phyloP scores from a whole-genome alignment of 2,113 vertebrate genomes.

The Labeo rohita region DNA sequence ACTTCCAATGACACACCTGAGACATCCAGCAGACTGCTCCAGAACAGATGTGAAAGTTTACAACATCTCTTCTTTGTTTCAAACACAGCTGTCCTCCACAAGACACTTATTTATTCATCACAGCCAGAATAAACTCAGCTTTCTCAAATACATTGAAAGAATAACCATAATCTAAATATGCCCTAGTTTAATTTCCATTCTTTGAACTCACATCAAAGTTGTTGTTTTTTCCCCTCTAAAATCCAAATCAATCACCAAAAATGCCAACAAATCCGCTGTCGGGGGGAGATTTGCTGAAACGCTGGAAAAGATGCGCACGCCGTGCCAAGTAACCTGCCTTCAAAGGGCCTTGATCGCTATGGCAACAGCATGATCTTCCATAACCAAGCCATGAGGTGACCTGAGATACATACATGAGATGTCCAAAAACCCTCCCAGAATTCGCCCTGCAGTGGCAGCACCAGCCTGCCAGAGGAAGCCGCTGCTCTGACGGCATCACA shows the following conservation, averaged over 20 bases:
- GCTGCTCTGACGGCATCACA: constrained; percentile 51
- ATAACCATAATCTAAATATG: constrained; percentile 34
- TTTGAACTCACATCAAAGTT: constrained; percentile 40
- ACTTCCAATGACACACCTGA: constrained; percentile 45
- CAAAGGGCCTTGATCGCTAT: constrained; percentile 80
- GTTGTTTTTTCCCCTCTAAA: neutral
- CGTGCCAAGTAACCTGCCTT: constrained; percentile 77
- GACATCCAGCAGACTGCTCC: constrained; percentile 41
- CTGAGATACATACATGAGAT: constrained; percentile 71
- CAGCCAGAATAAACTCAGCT: constrained; percentile 34
- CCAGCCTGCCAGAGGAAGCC: constrained; percentile 45
- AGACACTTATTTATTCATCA: constrained; percentile 14
- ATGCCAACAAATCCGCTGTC: constrained; percentile 14
- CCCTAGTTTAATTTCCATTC: constrained; percentile 26
- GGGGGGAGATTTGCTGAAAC: constrained; percentile 30
- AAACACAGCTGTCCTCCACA: constrained; percentile 33
- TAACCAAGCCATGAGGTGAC: constrained; percentile 69
- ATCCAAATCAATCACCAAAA: constrained; percentile 27
- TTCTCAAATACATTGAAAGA: constrained; percentile 30
- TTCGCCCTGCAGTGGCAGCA: constrained; percentile 53
- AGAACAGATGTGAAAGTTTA: constrained; percentile 17
- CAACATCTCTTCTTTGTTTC: constrained; percentile 39
- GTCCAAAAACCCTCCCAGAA: constrained; percentile 65
- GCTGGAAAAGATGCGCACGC: constrained; percentile 68
- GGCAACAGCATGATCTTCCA: constrained; percentile 78